These are phyloP conservation scores for Drosophila macrospina DNA, from an alignment of 2,888 invertebrate genomes.

Conservation along the genomic window DNA sequence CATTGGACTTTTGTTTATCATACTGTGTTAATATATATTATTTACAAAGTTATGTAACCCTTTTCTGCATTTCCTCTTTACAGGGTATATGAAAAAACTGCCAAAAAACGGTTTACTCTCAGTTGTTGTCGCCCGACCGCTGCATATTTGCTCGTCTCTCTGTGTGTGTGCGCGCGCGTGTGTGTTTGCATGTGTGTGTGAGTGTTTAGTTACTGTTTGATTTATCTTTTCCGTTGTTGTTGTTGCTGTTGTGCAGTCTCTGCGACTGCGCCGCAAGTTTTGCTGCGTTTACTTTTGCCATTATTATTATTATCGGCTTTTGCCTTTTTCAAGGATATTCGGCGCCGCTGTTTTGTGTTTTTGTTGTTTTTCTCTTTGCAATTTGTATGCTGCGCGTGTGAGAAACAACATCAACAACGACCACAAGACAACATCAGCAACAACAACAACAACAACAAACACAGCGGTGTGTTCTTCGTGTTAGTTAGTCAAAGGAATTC, in stretches of 20 bases:
- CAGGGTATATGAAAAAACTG: conserved; percentile 26
- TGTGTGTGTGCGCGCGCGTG: conserved; percentile 3
- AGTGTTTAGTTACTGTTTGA: conserved; percentile 79
- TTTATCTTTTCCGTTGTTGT: conserved; percentile 78
- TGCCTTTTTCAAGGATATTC: conserved; percentile 78
- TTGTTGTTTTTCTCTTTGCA: conserved; percentile 38
- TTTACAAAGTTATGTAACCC: too few species aligned
- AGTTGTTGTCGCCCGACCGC: conserved; percentile 46
- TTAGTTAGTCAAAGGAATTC: conserved; percentile 80
- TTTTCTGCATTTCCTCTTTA: conserved; percentile 7
- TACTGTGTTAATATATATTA: neutral
- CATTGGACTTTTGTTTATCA: too few species aligned
- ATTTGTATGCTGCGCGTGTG: conserved; percentile 76
- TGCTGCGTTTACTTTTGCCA: conserved; percentile 51
- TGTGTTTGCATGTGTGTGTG: conserved; percentile 43
- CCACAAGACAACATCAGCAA: too few species aligned
- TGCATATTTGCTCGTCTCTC: conserved; percentile 40
- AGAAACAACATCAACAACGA: conserved; percentile 51
- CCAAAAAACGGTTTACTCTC: conserved; percentile 38
- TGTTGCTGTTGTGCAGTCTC: conserved; percentile 51
- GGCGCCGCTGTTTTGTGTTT: conserved; percentile 54
- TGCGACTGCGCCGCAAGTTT: conserved; percentile 65
- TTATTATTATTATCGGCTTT: conserved; percentile 67
- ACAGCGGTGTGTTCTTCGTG: conserved; percentile 46
- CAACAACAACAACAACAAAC: conserved; percentile 42